Evolutionary conservation across 2,797 vertebrate species (phyloP).

Genomic region (Pitangus sulphuratus): DNA sequence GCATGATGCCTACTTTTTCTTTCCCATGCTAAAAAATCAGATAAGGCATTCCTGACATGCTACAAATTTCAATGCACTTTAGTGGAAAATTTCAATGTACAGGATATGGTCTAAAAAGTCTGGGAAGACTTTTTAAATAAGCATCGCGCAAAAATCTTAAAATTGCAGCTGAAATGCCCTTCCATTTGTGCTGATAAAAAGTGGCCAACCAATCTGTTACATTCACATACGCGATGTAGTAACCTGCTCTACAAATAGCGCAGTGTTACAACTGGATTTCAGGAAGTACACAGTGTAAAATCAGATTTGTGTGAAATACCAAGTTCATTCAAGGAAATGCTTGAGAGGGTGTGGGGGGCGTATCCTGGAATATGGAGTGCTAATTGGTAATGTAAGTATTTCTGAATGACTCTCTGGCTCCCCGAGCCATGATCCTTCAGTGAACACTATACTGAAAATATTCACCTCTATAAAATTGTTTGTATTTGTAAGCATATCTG

Average conservation of each 20-base stretch:
- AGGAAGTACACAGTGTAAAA: background rate
- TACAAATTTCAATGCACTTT: background rate
- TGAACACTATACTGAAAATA: background rate
- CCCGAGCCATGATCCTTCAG: background rate
- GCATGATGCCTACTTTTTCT: background rate
- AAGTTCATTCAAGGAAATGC: background rate
- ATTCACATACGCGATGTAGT: background rate
- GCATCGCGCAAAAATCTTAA: background rate
- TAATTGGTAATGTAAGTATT: background rate
- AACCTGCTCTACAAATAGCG: background rate
- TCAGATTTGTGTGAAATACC: background rate
- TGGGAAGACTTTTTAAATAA: background rate
- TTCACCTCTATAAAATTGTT: background rate
- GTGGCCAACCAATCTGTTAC: background rate
- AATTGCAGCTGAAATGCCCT: background rate
- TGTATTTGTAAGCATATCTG: background rate
- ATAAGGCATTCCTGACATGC: conserved; percentile 45
- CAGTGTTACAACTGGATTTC: background rate
- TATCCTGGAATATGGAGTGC: background rate
- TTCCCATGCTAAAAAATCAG: conserved; percentile 49
- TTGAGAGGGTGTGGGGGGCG: background rate
- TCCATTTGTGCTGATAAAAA: background rate
- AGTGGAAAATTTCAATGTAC: background rate
- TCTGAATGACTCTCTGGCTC: background rate
- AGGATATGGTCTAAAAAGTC: background rate